Conservation (phyloP, 2,888 invertebrate species). For the Oscheius sp. region DNA sequence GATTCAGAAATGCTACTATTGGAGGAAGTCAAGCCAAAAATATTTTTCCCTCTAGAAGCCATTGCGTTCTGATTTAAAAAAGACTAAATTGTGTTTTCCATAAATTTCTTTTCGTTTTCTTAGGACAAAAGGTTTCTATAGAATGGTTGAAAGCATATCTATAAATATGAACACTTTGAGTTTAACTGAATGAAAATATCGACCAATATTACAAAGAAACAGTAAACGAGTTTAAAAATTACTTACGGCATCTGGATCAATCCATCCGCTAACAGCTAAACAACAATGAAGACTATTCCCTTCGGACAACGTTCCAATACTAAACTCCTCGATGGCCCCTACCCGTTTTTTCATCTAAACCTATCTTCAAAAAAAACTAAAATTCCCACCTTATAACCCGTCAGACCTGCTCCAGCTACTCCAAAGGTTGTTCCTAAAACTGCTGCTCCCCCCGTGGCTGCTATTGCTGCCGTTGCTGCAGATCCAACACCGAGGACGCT, state of each 20-base stretch:
- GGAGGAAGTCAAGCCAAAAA: too few species aligned
- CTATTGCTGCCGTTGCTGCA: constrained; percentile 72
- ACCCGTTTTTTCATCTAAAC: constrained; percentile 78
- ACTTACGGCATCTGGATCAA: constrained; percentile 73
- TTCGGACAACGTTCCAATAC: constrained; percentile 75
- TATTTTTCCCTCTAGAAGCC: too few species aligned
- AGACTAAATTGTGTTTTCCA: too few species aligned
- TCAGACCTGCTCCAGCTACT: constrained; percentile 78
- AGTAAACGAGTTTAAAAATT: not conserved
- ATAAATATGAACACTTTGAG: too few species aligned
- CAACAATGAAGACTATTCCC: constrained; percentile 75
- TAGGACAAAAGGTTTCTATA: too few species aligned
- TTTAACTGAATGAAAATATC: too few species aligned
- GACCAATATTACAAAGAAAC: too few species aligned
- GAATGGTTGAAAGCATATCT: too few species aligned
- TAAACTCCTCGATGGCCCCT: constrained; percentile 79
- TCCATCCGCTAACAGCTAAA: constrained; percentile 78
- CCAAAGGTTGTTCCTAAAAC: constrained; percentile 76
- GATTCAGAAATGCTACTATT: too few species aligned
- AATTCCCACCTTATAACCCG: constrained; percentile 72
- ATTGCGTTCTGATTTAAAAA: too few species aligned
- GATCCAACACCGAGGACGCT: constrained; percentile 65
- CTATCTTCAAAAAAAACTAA: not conserved
- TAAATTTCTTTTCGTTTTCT: too few species aligned
- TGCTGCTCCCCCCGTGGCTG: constrained; percentile 75